These are phyloP conservation scores for Brachionus paranguensis DNA, from an alignment of 1,140 invertebrate genomes.

Conservation along the genomic window DNA sequence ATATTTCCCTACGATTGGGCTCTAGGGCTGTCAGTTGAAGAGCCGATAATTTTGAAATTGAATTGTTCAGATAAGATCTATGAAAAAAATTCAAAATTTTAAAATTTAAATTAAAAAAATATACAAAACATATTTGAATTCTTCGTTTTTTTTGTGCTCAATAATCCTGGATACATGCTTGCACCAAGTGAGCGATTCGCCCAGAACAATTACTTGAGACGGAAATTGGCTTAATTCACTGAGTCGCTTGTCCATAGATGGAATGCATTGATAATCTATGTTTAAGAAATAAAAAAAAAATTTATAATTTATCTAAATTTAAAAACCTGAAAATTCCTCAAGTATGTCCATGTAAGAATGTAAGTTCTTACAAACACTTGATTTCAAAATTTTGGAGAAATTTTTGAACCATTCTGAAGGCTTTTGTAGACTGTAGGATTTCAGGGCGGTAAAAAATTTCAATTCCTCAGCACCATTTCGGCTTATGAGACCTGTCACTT, in stretches of 20 bases:
- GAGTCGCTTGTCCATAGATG: neutral
- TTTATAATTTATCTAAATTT: neutral
- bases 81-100: neutral
- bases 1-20: neutral
- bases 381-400: constrained; percentile 49
- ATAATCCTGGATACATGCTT: neutral
- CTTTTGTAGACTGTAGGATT: constrained; percentile 43
- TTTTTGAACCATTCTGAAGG: constrained; percentile 49
- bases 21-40: neutral
- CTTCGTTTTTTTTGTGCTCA: constrained; percentile 12
- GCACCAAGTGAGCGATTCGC: neutral
- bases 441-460: constrained; percentile 45
- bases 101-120: neutral
- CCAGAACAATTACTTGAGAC: neutral
- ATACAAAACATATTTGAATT: neutral
- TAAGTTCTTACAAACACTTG: constrained; percentile 43
- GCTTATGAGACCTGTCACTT: constrained; percentile 47
- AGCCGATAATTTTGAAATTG: neutral
- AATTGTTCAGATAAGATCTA: constrained; percentile 17
- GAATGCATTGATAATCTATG: neutral
- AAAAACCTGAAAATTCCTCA: neutral
- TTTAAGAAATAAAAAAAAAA: neutral
- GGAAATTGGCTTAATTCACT: neutral
- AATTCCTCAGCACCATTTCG: constrained; percentile 46
- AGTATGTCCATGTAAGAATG: constrained; percentile 12